These are phyloP conservation scores for Idaea biselata DNA, from an alignment of 2,888 invertebrate species.

Conservation along the genomic window DNA sequence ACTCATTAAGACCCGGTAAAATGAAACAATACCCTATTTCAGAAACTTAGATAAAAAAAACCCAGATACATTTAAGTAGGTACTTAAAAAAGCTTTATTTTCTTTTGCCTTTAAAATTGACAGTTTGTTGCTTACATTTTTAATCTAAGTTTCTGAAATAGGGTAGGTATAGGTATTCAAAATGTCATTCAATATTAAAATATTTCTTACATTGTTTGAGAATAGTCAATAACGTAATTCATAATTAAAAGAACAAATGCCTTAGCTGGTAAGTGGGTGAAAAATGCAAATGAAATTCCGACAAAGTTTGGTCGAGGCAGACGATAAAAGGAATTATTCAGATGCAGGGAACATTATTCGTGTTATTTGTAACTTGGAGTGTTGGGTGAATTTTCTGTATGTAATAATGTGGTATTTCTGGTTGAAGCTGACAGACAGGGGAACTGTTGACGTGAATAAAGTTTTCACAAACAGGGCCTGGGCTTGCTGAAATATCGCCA, in stretches of 20 bases:
- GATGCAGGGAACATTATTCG: slow-evolving; percentile 30
- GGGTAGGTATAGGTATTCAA: no score
- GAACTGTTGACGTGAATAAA: slow-evolving; percentile 60
- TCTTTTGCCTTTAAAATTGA: no score
- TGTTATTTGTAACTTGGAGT: slow-evolving; percentile 31
- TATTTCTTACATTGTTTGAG: slow-evolving; percentile 25
- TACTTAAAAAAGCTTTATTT: no score
- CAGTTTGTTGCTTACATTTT: no score
- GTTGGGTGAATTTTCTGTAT: slow-evolving; percentile 40
- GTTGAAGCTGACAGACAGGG: slow-evolving; percentile 56
- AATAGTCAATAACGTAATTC: slow-evolving; percentile 8
- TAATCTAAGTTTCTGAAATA: no score
- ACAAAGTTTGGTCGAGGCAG: slow-evolving; percentile 23
- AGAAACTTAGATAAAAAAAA: no score
- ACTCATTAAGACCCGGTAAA: no score
- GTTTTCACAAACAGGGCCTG: slow-evolving; percentile 61
- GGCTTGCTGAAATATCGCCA: slow-evolving; percentile 60
- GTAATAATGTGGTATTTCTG: slow-evolving; percentile 41
- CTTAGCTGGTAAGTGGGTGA: slow-evolving; percentile 20
- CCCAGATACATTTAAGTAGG: no score
- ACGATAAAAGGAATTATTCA: slow-evolving; percentile 32
- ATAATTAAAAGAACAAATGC: slow-evolving; percentile 11
- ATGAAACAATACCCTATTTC: no score
- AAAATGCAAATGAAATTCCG: slow-evolving; percentile 30
- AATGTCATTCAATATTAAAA: slow-evolving; percentile 2